A percentile compares a stretch with the other conserved stretches of the same genome.
Conservation (phyloP, 2,113 vertebrate genomes). For the Aix galericulata region DNA sequence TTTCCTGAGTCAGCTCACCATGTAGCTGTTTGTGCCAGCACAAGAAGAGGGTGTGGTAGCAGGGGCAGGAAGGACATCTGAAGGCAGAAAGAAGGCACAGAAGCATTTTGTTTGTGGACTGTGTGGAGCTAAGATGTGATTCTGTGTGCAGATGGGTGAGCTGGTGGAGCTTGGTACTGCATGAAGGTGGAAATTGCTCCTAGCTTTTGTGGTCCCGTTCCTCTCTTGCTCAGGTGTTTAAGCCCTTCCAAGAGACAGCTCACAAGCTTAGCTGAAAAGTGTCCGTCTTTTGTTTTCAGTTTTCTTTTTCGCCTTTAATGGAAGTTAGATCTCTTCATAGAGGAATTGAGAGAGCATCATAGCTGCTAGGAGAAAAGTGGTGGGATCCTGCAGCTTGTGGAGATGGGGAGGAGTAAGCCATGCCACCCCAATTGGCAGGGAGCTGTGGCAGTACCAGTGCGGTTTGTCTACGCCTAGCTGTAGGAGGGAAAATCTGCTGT, state of each 20-base stretch:
- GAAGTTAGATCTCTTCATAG: accelerated
- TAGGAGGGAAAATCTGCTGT: not conserved
- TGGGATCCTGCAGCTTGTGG: not conserved
- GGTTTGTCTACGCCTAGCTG: not conserved
- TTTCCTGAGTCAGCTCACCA: not conserved
- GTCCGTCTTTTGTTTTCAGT: not conserved
- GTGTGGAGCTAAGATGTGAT: not conserved
- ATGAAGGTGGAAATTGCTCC: not conserved
- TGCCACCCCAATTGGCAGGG: not conserved
- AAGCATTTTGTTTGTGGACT: not conserved
- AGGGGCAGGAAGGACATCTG: not conserved
- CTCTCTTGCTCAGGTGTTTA: not conserved
- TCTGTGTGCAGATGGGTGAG: accelerated
- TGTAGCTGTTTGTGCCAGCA: accelerated
- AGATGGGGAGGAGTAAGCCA: not conserved
- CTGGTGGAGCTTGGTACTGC: not conserved
- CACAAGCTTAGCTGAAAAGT: not conserved
- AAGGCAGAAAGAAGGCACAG: not conserved
- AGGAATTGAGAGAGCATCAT: not conserved
- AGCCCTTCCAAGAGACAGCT: not conserved
- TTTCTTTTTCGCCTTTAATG: not conserved
- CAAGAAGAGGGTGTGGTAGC: not conserved
- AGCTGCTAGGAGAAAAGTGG: not conserved
- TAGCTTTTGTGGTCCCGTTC: not conserved
- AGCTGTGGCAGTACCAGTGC: not conserved